A percentile compares a stretch with the other conserved stretches of the same genome.
Conservation (phyloP, 2,888 invertebrate species). For the Seladonia tumulorum region DNA sequence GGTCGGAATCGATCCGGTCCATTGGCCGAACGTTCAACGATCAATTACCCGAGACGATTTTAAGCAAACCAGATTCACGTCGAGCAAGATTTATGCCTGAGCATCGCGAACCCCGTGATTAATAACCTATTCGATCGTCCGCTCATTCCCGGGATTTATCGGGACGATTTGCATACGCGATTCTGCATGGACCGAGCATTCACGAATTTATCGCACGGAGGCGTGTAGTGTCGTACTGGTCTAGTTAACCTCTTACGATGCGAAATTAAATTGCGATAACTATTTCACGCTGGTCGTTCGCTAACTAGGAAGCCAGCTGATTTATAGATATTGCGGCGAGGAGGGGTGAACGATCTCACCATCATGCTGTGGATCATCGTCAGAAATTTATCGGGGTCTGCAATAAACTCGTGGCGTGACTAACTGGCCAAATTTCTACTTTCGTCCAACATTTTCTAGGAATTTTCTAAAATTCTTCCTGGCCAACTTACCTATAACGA, state of each 20-base stretch:
- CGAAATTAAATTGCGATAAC: not conserved
- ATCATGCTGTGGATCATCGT: not conserved
- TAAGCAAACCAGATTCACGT: not conserved
- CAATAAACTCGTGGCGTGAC: not conserved
- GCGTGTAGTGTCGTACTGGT: not conserved
- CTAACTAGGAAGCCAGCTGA: not conserved
- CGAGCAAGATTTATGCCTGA: not conserved
- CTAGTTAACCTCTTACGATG: not conserved
- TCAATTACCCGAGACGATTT: constrained; percentile 5
- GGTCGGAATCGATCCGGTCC: not conserved
- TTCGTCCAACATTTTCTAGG: not conserved
- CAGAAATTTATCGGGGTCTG: not conserved
- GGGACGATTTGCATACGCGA: not conserved
- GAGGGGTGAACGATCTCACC: not conserved
- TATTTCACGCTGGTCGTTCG: not conserved
- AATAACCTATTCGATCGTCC: not conserved
- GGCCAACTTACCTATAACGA: not conserved
- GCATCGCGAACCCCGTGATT: not conserved
- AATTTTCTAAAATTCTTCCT: not conserved
- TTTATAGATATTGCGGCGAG: not conserved
- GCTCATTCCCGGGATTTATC: not conserved
- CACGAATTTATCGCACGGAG: not conserved
- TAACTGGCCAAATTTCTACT: not conserved
- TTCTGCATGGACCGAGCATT: not conserved
- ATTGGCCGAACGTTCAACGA: constrained; percentile 2